Conservation (phyloP, 2,888 invertebrate species). For the Adela reaumurella region DNA sequence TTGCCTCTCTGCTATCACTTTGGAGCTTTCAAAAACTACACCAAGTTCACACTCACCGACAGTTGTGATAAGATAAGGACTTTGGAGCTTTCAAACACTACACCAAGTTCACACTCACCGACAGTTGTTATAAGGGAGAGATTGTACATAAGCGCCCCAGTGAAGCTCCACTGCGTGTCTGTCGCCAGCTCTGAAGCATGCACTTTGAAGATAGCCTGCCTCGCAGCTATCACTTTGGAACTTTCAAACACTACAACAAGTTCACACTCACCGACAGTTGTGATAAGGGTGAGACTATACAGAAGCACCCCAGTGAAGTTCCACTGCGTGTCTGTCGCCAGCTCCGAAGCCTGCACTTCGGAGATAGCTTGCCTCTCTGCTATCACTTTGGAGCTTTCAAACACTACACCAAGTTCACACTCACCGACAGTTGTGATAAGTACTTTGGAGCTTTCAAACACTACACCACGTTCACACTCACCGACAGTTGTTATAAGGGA, state of each 20-base stretch:
- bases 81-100: too few species aligned
- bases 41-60: too few species aligned
- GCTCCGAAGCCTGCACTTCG: constrained; percentile 58
- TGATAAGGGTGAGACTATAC: constrained; percentile 71
- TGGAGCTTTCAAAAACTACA: constrained; percentile 64
- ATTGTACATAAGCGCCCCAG: constrained; percentile 68
- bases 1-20: constrained; percentile 61
- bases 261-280: constrained; percentile 71
- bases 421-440: constrained; percentile 87
- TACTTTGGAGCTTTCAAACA: neutral
- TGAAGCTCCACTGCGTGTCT: constrained; percentile 60
- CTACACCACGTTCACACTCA: constrained; percentile 32
- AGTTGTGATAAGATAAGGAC: too few species aligned
- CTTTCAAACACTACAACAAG: too few species aligned
- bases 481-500: constrained; percentile 88
- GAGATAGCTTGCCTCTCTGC: constrained; percentile 53
- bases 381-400: too few species aligned
- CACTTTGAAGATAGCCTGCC: constrained; percentile 43
- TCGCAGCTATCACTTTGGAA: too few species aligned
- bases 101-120: constrained; percentile 44
- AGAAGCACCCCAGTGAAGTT: constrained; percentile 68
- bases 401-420: constrained; percentile 16
- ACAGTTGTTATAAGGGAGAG: constrained; percentile 75
- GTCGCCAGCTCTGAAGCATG: constrained; percentile 40
- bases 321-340: constrained; percentile 38